Evolutionary conservation across 1,140 invertebrate species (phyloP).

Genomic region (Tetramorium simillimum): DNA sequence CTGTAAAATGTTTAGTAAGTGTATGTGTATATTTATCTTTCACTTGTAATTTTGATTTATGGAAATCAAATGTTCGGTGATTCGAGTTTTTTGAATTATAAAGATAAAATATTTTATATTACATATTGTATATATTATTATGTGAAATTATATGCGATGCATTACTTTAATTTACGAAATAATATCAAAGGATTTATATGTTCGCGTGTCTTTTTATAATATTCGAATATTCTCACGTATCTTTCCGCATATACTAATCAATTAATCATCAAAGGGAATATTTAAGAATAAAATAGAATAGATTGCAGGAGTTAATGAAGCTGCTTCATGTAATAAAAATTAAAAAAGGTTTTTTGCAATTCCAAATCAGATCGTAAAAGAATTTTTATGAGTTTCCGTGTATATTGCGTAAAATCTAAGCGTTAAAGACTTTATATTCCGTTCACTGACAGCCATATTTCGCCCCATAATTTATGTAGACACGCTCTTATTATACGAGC

Average conservation of each 20-base stretch:
- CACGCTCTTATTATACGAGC: constrained; percentile 6
- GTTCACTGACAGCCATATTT: neutral
- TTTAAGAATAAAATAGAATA: neutral
- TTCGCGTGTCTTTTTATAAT: neutral
- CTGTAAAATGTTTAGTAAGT: neutral
- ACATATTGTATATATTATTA: neutral
- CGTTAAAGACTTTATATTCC: constrained; percentile 1
- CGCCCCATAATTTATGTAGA: neutral
- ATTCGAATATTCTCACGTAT: neutral
- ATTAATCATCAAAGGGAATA: neutral
- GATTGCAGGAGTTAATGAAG: neutral
- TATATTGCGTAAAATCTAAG: neutral
- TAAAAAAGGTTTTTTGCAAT: too few relatives aligned
- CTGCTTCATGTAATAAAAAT: neutral
- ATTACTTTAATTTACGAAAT: neutral
- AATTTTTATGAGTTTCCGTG: neutral
- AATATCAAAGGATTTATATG: neutral
- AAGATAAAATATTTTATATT: neutral
- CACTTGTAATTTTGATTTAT: neutral
- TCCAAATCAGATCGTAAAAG: neutral
- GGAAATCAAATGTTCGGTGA: neutral
- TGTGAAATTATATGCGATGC: neutral
- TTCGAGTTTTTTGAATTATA: neutral
- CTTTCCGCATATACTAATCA: neutral
- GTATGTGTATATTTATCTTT: too few relatives aligned